These are phyloP conservation scores for Cyaniris semiargus DNA, from an alignment of 2,888 invertebrate genomes.

Conservation along the genomic window DNA sequence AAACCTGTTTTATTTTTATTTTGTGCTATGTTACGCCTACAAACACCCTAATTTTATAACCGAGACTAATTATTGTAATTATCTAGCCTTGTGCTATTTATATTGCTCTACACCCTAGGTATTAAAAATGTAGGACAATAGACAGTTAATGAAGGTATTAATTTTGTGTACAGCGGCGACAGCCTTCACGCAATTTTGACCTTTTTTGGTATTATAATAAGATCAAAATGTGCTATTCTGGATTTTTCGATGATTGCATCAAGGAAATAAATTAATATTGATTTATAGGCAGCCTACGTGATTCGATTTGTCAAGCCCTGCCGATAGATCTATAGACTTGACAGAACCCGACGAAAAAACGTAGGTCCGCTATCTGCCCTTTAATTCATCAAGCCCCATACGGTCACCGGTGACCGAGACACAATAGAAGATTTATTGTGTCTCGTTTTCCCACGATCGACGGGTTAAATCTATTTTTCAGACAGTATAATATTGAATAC, in stretches of 20 bases:
- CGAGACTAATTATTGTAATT: constrained; percentile 2
- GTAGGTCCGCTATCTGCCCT: too few species aligned
- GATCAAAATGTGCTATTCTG: background rate
- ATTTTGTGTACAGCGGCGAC: background rate
- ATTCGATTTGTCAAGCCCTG: too few species aligned
- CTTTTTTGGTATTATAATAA: background rate
- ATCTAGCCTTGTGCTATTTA: background rate
- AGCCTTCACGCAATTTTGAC: background rate
- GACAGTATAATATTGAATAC: background rate
- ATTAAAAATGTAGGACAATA: background rate
- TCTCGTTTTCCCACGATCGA: too few species aligned
- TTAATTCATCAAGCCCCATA: too few species aligned
- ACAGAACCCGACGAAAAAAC: too few species aligned
- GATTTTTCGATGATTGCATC: background rate
- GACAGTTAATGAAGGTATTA: background rate
- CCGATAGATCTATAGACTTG: too few species aligned
- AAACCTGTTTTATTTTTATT: background rate
- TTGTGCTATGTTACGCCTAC: constrained; percentile 6
- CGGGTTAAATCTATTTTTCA: too few species aligned
- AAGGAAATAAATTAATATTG: too few species aligned
- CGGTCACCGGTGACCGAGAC: too few species aligned
- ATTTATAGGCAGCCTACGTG: too few species aligned
- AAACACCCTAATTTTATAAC: background rate
- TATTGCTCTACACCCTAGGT: background rate
- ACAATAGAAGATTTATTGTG: too few species aligned